These are phyloP conservation scores for Mormyrus hasselquistii DNA, from an alignment of 2,797 vertebrate species.

Conservation along the genomic window DNA sequence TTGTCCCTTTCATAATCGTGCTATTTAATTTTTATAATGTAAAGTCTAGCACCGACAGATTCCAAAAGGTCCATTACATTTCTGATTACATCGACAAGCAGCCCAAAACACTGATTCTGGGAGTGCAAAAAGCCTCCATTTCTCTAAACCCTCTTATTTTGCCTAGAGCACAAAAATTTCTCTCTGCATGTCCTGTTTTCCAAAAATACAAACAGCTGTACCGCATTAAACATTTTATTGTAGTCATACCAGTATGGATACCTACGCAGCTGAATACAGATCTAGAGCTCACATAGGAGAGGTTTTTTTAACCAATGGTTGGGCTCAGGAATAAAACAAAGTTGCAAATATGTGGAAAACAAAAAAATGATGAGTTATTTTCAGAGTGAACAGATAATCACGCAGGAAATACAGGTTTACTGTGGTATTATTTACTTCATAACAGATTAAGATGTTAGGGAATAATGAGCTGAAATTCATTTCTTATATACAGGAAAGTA, in stretches of 20 bases:
- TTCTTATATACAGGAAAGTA: background rate
- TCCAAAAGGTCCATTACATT: background rate
- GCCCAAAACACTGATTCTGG: background rate
- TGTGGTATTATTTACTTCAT: background rate
- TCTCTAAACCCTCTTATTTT: background rate
- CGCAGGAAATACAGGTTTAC: background rate
- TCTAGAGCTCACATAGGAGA: background rate
- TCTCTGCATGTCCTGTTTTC: background rate
- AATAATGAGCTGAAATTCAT: background rate
- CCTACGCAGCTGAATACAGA: background rate
- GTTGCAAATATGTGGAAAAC: background rate
- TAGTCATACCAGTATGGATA: background rate
- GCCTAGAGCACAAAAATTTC: background rate
- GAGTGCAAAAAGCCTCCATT: background rate
- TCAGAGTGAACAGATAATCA: background rate
- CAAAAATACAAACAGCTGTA: background rate
- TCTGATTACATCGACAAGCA: background rate
- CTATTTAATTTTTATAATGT: background rate
- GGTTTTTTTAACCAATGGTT: background rate
- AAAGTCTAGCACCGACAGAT: background rate
- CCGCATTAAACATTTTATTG: background rate
- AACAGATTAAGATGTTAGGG: background rate
- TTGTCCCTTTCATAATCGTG: background rate
- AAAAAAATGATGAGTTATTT: background rate
- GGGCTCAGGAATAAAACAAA: background rate